Percentiles rank a stretch among this genome's conserved stretches.
Conservation (phyloP, 2,797 vertebrate species). For the Ctenochaetus hawaiiensis region DNA sequence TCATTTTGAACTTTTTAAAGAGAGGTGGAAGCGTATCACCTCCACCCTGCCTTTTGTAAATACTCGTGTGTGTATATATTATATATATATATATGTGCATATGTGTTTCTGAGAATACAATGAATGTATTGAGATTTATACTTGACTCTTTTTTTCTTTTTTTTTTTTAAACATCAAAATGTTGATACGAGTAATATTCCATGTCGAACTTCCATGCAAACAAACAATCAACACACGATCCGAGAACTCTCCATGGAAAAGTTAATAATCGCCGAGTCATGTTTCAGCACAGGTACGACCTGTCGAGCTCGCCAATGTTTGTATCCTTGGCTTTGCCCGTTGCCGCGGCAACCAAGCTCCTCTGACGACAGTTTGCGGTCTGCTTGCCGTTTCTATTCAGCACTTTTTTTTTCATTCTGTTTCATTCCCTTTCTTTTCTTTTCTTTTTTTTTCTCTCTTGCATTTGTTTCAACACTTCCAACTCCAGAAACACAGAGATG, state of each 20-base stretch:
- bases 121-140: constrained; percentile 80
- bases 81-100: constrained; percentile 45
- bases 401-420: neutral
- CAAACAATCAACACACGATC: constrained; percentile 33
- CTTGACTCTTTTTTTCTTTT: constrained; percentile 61
- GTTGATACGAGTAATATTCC: constrained; percentile 37
- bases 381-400: constrained; percentile 33
- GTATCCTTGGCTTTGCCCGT: constrained; percentile 55
- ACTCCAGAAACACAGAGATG: neutral
- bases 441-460: neutral
- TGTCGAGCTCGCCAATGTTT: constrained; percentile 69
- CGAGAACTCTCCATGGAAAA: constrained; percentile 50
- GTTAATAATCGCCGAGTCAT: constrained; percentile 48
- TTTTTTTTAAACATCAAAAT: constrained; percentile 19
- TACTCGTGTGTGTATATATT: constrained; percentile 67
- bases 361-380: constrained; percentile 45
- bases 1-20: constrained; percentile 54
- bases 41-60: constrained; percentile 63
- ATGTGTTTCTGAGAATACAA: constrained; percentile 65
- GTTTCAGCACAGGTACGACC: constrained; percentile 60
- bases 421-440: neutral
- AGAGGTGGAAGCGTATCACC: constrained; percentile 14
- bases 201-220: constrained; percentile 20
- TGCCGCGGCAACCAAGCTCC: constrained; percentile 38
- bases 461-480: constrained; percentile 50